Base-by-base conservation (phyloP, 2,797 vertebrate genomes). In the Platalea minor region DNA sequence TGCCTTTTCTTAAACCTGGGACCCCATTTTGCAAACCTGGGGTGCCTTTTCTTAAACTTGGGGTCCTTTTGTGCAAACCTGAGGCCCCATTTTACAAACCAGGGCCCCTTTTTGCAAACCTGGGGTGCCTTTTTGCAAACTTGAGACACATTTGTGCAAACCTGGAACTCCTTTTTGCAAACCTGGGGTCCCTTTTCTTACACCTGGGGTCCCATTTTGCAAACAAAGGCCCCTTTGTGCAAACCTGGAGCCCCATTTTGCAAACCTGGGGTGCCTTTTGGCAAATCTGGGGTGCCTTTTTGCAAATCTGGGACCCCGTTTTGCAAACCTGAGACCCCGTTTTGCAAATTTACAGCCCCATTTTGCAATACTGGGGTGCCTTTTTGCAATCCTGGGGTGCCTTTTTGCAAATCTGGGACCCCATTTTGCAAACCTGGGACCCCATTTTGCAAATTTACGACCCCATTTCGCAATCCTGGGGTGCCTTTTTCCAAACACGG, bases 401-500 rank as follows among this genome's bases (percentile, higher is more conserved):
- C n/a, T 60, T 37, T 25, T 25, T 39, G 37, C 37, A 25, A 35
- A 60, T 11, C 35, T 23, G 46, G 46, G 46, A 12, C 21, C 28
- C 26, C 9, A 0, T 10, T 25, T 25, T 39, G 37, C 37, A 25
- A 35, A 60, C 8, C 35, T 23, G 46, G 46, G 46, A 12, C 21
- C 28, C 26, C 9, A 0, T 67, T 85, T n/a, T 5, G 10, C 33
- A 39, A 7, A 69, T 13, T 9, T 21, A 5, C 4, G 2, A 4
- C 6, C n/a, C 7, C 1, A 0, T 7, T 77, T 26, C 45, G n/a
- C 83, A 43, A 29, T 15, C 10, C 17, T 9, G 25, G 2, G 13
- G 3, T 20, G 7, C 7, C 4, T 46, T 57, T 54, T 46, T 31
- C 28, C n/a, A 57, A 28, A 39, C 5, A 3, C 2, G 23, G 23